These are phyloP conservation scores for Falco cherrug DNA, from an alignment of 2,797 vertebrate genomes.

Conservation along the genomic window DNA sequence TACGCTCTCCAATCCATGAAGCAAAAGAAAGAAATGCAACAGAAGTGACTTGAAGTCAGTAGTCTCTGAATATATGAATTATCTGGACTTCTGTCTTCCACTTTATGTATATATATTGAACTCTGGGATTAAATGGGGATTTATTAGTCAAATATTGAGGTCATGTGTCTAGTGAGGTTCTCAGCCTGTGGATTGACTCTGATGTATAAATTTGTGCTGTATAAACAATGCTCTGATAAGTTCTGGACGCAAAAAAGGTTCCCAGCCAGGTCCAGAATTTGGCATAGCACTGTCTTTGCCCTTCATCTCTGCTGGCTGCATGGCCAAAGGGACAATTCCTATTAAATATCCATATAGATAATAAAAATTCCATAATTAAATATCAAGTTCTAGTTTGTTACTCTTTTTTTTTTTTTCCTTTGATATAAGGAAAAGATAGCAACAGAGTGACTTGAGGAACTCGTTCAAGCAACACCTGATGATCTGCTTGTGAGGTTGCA, in stretches of 20 bases:
- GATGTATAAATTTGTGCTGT: background rate
- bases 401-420: background rate
- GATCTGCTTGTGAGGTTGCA: background rate
- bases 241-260: background rate
- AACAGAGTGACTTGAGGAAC: background rate
- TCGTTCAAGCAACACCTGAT: background rate
- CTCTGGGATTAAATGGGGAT: background rate
- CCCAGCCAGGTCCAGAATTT: background rate
- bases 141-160: background rate
- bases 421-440: background rate
- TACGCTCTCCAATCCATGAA: background rate
- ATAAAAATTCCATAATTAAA: background rate
- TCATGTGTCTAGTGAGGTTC: background rate
- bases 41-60: background rate
- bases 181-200: background rate
- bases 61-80: background rate
- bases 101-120: background rate
- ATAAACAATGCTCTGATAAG: background rate
- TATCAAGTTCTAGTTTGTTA: background rate
- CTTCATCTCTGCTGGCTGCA: background rate
- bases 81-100: background rate
- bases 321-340: background rate
- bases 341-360: background rate
- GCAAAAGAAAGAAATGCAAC: background rate
- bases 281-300: background rate